Conservation (phyloP, 2,888 invertebrate genomes). For the Arenicola marina region DNA sequence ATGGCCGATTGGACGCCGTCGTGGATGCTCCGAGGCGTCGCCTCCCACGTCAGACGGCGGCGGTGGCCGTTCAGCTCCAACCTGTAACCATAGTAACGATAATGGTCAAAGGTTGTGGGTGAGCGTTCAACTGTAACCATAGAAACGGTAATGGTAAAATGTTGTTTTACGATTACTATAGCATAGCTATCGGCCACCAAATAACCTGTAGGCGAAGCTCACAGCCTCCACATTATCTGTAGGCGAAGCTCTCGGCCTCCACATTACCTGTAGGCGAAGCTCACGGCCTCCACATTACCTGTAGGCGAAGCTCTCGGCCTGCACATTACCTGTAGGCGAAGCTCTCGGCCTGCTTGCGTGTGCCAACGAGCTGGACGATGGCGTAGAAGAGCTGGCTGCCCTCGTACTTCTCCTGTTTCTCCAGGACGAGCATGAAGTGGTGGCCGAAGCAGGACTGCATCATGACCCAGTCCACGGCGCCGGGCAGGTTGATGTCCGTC, state of each 20-base stretch:
- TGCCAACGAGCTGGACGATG: conserved; percentile 98
- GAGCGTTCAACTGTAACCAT: no score
- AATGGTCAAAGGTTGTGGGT: no score
- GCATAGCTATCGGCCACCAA: no score
- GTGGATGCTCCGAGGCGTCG: conserved; percentile 97
- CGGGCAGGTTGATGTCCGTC: conserved; percentile 98
- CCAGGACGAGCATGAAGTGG: conserved; percentile 98
- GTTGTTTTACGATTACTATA: no score
- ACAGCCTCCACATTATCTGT: no score
- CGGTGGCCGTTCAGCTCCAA: conserved; percentile 95
- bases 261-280: no score
- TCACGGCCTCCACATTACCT: no score
- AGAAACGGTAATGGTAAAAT: no score
- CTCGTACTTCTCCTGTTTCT: conserved; percentile 87
- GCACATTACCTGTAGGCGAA: conserved; percentile 86
- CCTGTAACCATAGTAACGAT: conserved; percentile 63
- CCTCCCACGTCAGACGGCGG: conserved; percentile 96
- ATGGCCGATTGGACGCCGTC: conserved; percentile 98
- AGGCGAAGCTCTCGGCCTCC: no score
- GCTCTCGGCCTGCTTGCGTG: conserved; percentile 97
- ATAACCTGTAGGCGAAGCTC: no score
- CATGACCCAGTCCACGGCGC: conserved; percentile 98
- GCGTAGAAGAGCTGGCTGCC: conserved; percentile 72
- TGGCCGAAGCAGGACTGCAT: conserved; percentile 99
- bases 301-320: no score